Evolutionary conservation across 2,888 invertebrate genomes (phyloP).

Genomic region (Rotaria magnacalcarata): DNA sequence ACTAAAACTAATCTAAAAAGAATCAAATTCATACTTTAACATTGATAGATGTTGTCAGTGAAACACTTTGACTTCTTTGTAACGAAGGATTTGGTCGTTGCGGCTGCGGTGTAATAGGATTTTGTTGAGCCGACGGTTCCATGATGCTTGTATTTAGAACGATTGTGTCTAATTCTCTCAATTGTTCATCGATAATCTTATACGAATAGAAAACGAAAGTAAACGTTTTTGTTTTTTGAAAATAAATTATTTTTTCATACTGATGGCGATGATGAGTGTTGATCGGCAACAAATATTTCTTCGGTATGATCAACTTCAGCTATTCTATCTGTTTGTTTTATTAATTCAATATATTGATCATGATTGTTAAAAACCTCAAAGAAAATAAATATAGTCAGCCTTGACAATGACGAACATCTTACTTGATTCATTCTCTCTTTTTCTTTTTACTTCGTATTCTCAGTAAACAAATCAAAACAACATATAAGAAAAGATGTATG

Average conservation of each 20-base stretch:
- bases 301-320: not conserved
- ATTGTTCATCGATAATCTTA: too few species aligned
- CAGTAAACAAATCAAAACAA: too few species aligned
- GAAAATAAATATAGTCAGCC: not conserved
- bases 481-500: not conserved
- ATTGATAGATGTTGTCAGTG: not conserved
- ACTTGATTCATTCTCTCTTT: not conserved
- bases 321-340: not conserved
- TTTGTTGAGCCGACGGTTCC: not conserved
- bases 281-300: not conserved
- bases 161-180: not conserved
- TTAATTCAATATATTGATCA: conserved; percentile 9
- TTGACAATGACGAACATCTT: not conserved
- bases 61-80: not conserved
- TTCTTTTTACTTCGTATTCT: too few species aligned
- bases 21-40: not conserved
- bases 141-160: not conserved
- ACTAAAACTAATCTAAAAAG: not conserved
- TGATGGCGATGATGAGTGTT: too few species aligned
- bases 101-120: not conserved
- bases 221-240: too few species aligned
- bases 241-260: too few species aligned
- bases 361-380: not conserved
- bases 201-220: too few species aligned
- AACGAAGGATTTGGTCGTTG: not conserved